Base-by-base conservation (phyloP, 2,797 vertebrate genomes). In the Cyclura pinguis region DNA sequence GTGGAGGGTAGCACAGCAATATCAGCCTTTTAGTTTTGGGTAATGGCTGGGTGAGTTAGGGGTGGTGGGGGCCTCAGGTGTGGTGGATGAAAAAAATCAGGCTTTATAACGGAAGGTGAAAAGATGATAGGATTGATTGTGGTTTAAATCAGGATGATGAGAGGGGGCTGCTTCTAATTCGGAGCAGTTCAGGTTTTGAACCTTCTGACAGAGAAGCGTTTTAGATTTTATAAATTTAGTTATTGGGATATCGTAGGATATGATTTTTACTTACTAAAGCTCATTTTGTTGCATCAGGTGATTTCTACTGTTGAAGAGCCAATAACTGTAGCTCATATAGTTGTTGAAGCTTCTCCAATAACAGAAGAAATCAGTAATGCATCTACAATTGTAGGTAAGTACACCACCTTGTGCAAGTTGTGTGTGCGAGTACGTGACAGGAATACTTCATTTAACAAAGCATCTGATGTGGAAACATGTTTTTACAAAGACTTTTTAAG, bases 301-400 rank as follows among this genome's bases (percentile, higher is more conserved):
- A 92, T 96, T 62, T 96, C 96, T 0, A 95, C 95, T 0, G 95
- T 95, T 0, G 97, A 97, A 88, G 97, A 97, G 86, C 94, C 97
- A 22, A 96, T 97, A 47, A 97, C 97, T 5, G 94, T 98, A 80
- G 97, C 97, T 87, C 97, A 98, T 73, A 97, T 98, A 0, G 96
- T 98, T 80, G 97, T 98, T 13, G 97, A 98, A 91, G 92, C 97
- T 0, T 95, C 97, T 32, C 93, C 97, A 0, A 94, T 97, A 86
- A 91, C 96, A 1, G 96, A 97, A 82, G 97, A 97, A 24, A 95
- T 97, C 89, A 32, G 90, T 93, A 93, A 59, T 0, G 62, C 96
- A 0, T 94, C 96, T 0, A 94, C 96, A 20, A 90, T 97, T 22
- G 95, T 97, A 89, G 97, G 97, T 98, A 96, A 96, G 97, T 78